Evolutionary conservation across 2,113 vertebrate genomes (phyloP).

Genomic region (Ceyx cyanopectus): DNA sequence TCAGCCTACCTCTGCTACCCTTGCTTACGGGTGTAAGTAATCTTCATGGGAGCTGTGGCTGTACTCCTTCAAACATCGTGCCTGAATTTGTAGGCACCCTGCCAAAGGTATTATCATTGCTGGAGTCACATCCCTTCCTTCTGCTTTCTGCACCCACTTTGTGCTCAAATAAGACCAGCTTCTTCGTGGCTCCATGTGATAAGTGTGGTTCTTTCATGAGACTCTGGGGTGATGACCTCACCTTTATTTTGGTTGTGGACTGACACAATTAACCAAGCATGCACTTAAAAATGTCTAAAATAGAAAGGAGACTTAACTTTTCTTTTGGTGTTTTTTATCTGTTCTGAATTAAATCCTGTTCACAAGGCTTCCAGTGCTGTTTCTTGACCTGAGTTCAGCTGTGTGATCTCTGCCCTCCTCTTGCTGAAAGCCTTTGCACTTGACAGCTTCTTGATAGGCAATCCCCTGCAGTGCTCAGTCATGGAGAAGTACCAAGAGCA

Average conservation of each 20-base stretch:
- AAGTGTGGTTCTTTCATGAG: neutral
- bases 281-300: neutral
- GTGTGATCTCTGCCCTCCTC: neutral
- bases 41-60: neutral
- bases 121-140: neutral
- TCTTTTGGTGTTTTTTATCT: neutral
- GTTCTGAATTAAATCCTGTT: neutral
- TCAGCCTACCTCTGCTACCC: neutral
- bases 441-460: accelerated
- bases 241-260: neutral
- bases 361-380: neutral
- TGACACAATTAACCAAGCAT: neutral
- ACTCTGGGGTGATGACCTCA: neutral
- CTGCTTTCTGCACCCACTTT: neutral
- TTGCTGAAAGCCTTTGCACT: neutral
- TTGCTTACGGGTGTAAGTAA: neutral
- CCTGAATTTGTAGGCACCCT: accelerated
- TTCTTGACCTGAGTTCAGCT: neutral
- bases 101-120: neutral
- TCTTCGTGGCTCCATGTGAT: neutral
- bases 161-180: neutral
- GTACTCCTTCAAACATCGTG: accelerated
- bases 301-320: neutral
- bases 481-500: neutral
- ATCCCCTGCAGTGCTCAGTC: accelerated